phyloP scores from a whole-genome alignment of 2,113 vertebrate genomes.

The Channa maculata region DNA sequence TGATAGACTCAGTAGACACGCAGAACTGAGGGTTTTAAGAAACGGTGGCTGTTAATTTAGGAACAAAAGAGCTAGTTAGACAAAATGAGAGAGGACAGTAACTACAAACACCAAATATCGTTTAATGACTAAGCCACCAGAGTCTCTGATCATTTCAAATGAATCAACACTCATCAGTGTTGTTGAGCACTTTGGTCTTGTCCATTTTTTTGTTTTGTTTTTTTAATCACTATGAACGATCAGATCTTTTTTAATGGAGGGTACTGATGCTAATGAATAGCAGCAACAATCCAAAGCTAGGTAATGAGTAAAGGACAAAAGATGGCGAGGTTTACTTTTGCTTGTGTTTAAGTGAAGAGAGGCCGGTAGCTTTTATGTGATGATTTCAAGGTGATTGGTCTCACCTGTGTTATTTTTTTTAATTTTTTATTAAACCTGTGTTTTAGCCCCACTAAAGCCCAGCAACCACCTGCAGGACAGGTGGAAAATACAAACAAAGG shows the following conservation, averaged over 20 bases:
- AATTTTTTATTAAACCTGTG: background rate
- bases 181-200: slow-evolving; percentile 65
- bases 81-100: slow-evolving; percentile 9
- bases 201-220: background rate
- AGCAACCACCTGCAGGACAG: slow-evolving; percentile 71
- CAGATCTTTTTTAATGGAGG: slow-evolving; percentile 26
- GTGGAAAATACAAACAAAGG: slow-evolving; percentile 38
- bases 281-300: slow-evolving; percentile 49
- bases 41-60: slow-evolving; percentile 19
- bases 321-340: background rate
- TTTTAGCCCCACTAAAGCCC: slow-evolving; percentile 15
- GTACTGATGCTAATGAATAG: slow-evolving; percentile 24
- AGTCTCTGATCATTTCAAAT: slow-evolving; percentile 49
- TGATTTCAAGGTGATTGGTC: slow-evolving; percentile 6
- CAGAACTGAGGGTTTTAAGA: slow-evolving; percentile 12
- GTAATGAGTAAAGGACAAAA: slow-evolving; percentile 5
- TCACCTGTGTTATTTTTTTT: slow-evolving; percentile 18
- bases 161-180: slow-evolving; percentile 35
- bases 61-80: slow-evolving; percentile 34
- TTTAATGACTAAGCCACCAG: slow-evolving; percentile 11
- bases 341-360: background rate
- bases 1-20: slow-evolving; percentile 21
- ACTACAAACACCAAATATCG: slow-evolving; percentile 16
- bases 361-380: slow-evolving; percentile 18
- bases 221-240: slow-evolving; percentile 10